These are phyloP conservation scores for Dendronephthya gigantea DNA, from an alignment of 64 coral and sea anemone genomes.

Conservation along the genomic window DNA sequence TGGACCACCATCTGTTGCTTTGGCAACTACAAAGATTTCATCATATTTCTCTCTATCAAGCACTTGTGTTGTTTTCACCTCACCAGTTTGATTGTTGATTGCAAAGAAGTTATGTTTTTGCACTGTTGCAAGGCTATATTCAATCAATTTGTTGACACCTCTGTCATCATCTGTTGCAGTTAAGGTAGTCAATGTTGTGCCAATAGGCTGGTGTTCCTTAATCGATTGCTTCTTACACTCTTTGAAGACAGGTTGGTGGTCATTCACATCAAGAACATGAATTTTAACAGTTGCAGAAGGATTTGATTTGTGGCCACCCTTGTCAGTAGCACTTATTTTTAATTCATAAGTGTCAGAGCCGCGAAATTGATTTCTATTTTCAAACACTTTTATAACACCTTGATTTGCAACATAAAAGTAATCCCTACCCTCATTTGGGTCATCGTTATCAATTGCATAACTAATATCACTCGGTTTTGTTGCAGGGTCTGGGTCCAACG, in stretches of 20 bases:
- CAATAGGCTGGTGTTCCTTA: neutral
- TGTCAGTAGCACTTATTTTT: neutral
- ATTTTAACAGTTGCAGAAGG: neutral
- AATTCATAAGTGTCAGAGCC: neutral
- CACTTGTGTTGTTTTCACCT: neutral
- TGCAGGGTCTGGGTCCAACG: neutral
- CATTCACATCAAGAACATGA: neutral
- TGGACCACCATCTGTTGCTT: conserved; percentile 1
- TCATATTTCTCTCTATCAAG: neutral
- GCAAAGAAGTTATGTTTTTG: neutral
- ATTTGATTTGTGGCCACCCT: neutral
- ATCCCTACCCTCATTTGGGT: neutral
- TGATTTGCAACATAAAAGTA: neutral
- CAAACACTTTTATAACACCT: conserved; percentile 3
- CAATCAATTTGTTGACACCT: neutral
- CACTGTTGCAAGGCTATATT: neutral
- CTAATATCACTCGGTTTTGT: neutral
- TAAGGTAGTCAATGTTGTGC: neutral
- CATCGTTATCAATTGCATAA: neutral
- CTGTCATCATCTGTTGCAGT: neutral
- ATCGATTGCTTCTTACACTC: neutral
- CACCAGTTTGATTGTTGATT: neutral
- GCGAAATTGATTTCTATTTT: neutral
- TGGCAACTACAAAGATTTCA: conserved; percentile 7
- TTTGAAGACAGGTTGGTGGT: neutral